Conservation (phyloP, 1,140 invertebrate species). For the Amyelois transitella region DNA sequence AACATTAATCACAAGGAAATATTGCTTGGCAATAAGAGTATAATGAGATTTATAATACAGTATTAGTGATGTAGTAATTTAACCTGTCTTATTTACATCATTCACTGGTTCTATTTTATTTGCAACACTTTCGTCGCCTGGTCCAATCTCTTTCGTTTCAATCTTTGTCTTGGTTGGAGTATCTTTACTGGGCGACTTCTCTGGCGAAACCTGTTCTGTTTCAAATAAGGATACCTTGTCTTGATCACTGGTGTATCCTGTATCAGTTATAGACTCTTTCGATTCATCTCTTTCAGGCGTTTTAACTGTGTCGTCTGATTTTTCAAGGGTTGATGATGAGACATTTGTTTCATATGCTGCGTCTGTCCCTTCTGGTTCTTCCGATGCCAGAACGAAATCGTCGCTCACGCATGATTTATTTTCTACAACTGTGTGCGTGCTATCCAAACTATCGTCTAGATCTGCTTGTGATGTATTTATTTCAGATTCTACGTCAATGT, state of each 20-base stretch:
- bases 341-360: constrained; percentile 18
- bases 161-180: not conserved
- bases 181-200: constrained; percentile 7
- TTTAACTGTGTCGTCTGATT: constrained; percentile 23
- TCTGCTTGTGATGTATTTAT: constrained; percentile 38
- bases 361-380: constrained; percentile 6
- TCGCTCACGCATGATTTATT: constrained; percentile 43
- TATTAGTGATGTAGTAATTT: not conserved
- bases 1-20: not conserved
- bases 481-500: constrained; percentile 6
- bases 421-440: constrained; percentile 50
- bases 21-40: not conserved
- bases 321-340: constrained; percentile 25
- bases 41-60: not conserved
- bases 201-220: not conserved
- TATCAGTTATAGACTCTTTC: constrained; percentile 35
- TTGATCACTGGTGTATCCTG: constrained; percentile 21
- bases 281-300: constrained; percentile 30
- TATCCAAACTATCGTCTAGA: constrained; percentile 46
- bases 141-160: not conserved
- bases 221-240: constrained; percentile 4
- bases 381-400: constrained; percentile 5
- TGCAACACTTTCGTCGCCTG: not conserved
- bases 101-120: not conserved
- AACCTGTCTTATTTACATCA: not conserved